Evolutionary conservation across 2,797 vertebrate species (phyloP).

Genomic region (Acrocephalus scirpaceus): DNA sequence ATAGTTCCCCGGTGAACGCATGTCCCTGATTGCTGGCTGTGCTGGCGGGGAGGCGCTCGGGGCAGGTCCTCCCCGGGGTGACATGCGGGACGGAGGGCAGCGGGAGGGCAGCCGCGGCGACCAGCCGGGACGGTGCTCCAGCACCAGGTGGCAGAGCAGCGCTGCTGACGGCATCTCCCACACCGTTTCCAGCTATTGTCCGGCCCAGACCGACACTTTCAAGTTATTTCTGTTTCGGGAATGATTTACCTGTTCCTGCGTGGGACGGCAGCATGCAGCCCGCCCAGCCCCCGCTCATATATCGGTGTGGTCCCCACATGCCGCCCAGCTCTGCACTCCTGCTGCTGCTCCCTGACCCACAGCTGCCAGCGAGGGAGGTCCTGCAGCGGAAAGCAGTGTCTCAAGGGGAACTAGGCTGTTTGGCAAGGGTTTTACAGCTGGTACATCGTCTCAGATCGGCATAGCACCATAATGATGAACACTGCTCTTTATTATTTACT

Average conservation of each 20-base stretch:
- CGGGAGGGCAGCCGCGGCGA: too few species aligned
- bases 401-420: fast-evolving
- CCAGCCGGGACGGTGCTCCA: not conserved
- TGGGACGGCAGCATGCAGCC: not conserved
- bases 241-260: not conserved
- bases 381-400: not conserved
- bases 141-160: conserved; percentile 48
- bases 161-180: not conserved
- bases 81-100: fast-evolving
- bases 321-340: not conserved
- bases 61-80: fast-evolving
- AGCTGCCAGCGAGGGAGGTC: fast-evolving
- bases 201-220: fast-evolving
- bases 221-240: not conserved
- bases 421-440: not conserved
- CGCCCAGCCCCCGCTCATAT: fast-evolving
- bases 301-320: fast-evolving
- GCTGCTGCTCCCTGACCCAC: fast-evolving
- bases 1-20: fast-evolving
- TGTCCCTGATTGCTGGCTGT: fast-evolving
- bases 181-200: fast-evolving
- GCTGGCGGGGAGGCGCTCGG: not conserved
- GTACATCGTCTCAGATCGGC: fast-evolving
- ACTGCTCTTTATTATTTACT: fast-evolving
- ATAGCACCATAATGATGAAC: fast-evolving